Evolutionary conservation across 2,797 vertebrate genomes (phyloP), one percentile per base, ranked within the genome.

Genomic region (Numenius phaeopus): DNA sequence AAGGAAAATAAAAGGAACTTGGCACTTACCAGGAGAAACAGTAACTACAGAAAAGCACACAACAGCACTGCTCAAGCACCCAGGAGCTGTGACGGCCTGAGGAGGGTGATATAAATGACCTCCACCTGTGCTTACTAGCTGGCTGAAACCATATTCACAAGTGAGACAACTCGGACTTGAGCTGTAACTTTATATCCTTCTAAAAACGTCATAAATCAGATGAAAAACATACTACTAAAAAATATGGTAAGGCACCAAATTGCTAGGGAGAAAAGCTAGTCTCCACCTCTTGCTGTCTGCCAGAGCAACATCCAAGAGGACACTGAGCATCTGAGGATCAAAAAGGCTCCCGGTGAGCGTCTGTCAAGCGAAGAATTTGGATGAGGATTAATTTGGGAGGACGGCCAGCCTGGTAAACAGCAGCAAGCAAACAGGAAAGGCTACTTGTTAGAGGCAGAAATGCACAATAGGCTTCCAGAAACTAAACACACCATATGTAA

Each of bases 341-440:
- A 85, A 92, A 87, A 71, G 17, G 49, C 66, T 83, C 78, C 54
- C 1, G 4, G 78, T 50, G 69, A 92, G 57, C 20, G 9, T 69
- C 88, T 73, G 54, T 72, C 52, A 62, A 91, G 34, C 10, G 10
- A 34, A 70, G 73, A 88, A 88, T 87, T 39, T 72, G 66, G 91
- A 83, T 52, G 26, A 84, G 30, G 66, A 82, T 46, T 81, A 81
- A 80, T 92, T 70, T 49, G 29, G 76, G 58, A 96, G 50, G 30
- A 81, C 20, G 62, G 82, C 27, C 69, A 86, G 89, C 23, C 69
- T 47, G 39, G 69, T 86, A 83, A 89, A 81, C 72, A 86, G 72
- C 49, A 39, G 65, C 40, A 85, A 90, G 76, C 82, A 85, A 92
- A 86, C 37, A 90, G 92, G 89, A 96, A 92, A 82, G 67, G 73